Conservation (phyloP, 2,113 vertebrate genomes). For the Cathartes aura region DNA sequence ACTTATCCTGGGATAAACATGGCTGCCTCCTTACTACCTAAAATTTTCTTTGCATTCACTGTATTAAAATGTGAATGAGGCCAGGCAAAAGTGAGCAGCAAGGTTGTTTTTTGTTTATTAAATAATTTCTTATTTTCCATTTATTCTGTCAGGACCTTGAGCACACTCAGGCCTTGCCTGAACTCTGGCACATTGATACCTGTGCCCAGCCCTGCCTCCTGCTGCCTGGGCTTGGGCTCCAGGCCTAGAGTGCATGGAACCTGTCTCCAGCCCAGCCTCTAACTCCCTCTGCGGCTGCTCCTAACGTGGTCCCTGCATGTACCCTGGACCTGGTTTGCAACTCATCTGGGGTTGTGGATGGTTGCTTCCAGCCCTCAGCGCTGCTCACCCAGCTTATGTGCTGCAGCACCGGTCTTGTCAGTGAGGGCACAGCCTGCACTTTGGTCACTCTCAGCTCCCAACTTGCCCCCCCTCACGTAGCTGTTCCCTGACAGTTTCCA, state of each 20-base stretch:
- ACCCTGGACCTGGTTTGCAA: neutral
- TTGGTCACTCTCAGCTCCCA: rapidly evolving
- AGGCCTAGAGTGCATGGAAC: rapidly evolving
- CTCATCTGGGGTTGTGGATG: neutral
- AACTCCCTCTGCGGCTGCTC: rapidly evolving
- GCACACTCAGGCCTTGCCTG: neutral
- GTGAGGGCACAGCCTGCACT: neutral
- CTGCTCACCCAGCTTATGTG: neutral
- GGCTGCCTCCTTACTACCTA: neutral
- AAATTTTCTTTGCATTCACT: neutral
- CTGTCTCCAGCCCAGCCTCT: neutral
- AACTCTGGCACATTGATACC: neutral
- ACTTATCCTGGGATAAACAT: neutral
- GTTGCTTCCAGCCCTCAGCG: rapidly evolving
- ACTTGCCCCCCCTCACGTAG: rapidly evolving
- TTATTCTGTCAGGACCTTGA: rapidly evolving
- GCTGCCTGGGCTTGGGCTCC: neutral
- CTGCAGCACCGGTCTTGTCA: rapidly evolving
- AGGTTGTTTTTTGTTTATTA: neutral
- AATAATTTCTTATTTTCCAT: neutral
- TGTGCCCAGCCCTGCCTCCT: neutral
- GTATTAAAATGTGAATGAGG: neutral
- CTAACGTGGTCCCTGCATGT: rapidly evolving
- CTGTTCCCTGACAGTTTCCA: neutral
- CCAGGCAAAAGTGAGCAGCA: neutral